phyloP scores from a whole-genome alignment of 2,888 invertebrate species.

The Mythimna impura region DNA sequence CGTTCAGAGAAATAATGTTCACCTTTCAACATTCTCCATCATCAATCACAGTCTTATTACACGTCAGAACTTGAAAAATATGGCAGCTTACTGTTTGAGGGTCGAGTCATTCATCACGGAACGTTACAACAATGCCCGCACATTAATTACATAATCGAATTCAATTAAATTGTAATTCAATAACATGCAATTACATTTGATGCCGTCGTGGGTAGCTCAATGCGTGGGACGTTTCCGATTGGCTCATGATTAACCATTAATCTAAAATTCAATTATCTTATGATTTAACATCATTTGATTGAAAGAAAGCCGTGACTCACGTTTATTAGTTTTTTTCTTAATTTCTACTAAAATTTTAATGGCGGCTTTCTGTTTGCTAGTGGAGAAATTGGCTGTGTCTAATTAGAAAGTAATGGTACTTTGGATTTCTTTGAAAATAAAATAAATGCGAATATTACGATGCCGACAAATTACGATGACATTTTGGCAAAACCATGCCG shows the following conservation, averaged over 20 bases:
- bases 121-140: constrained; percentile 59
- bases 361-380: constrained; percentile 53
- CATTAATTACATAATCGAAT: constrained; percentile 69
- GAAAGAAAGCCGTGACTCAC: constrained; percentile 77
- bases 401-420: constrained; percentile 31
- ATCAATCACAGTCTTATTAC: constrained; percentile 81
- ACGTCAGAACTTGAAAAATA: constrained; percentile 79
- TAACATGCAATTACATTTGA: constrained; percentile 76
- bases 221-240: constrained; percentile 72
- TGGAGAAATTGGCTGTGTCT: constrained; percentile 48
- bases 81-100: constrained; percentile 76
- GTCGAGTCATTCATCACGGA: constrained; percentile 63
- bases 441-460: neutral
- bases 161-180: constrained; percentile 82
- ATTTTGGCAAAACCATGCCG: neutral
- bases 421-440: neutral
- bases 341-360: constrained; percentile 61
- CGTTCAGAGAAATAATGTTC: constrained; percentile 78
- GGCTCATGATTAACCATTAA: constrained; percentile 81
- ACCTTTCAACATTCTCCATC: constrained; percentile 76
- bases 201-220: constrained; percentile 73
- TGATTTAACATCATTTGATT: constrained; percentile 76
- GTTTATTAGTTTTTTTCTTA: constrained; percentile 64
- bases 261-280: constrained; percentile 84
- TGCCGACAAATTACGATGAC: constrained; percentile 4